Conservation (phyloP, 53 echinoderm and acorn worm genomes). For the Temnopleurus reevesii region DNA sequence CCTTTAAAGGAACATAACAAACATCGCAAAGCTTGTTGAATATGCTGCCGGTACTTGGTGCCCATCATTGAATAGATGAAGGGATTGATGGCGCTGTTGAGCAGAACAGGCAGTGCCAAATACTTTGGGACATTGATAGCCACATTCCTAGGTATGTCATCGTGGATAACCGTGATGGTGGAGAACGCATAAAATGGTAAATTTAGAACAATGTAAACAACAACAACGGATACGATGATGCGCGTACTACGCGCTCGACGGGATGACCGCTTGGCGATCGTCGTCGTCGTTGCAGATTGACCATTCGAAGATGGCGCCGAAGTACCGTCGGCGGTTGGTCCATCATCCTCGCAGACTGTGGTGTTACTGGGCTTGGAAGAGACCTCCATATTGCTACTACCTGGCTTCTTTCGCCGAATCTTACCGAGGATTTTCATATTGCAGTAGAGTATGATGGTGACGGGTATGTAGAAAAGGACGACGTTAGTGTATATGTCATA, state of each 20-base stretch:
- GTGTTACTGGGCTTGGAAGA: neutral
- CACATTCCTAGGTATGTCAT: neutral
- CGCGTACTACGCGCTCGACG: neutral
- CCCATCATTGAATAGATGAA: neutral
- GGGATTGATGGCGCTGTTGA: conserved; percentile 28
- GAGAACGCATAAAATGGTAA: neutral
- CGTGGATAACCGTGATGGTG: neutral
- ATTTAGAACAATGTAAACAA: neutral
- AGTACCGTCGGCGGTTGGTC: no score
- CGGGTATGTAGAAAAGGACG: conserved; percentile 6
- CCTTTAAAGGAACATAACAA: no score
- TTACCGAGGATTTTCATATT: neutral
- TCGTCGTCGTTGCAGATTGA: neutral
- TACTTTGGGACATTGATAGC: neutral
- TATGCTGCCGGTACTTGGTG: neutral
- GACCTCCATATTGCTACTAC: neutral
- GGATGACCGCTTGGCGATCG: neutral
- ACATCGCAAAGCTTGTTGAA: no score
- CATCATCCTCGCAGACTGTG: neutral
- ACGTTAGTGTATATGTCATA: conserved; percentile 16
- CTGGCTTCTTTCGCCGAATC: conserved; percentile 9
- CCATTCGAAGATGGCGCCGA: neutral
- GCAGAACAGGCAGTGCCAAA: neutral
- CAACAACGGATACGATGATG: neutral
- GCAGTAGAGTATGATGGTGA: conserved; percentile 15